These are phyloP conservation scores for Drosophila mayri DNA, from an alignment of 1,140 invertebrate genomes.

Conservation along the genomic window DNA sequence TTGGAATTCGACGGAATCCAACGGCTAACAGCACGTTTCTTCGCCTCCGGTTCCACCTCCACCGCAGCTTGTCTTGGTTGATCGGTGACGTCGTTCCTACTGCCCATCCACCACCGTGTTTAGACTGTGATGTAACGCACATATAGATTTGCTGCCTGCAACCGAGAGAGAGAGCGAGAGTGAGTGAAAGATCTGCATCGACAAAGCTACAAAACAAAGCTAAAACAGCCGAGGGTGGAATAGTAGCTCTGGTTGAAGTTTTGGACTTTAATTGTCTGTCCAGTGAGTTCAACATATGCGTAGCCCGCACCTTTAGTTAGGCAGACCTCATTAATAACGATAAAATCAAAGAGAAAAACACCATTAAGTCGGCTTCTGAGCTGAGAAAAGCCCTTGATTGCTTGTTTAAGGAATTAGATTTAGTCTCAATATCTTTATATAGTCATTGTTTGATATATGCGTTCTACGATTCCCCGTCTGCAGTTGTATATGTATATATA, in stretches of 20 bases:
- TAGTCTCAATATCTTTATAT: background rate
- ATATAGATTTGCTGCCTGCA: conserved; percentile 38
- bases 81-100: conserved; percentile 54
- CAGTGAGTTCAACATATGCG: background rate
- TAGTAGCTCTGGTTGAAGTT: conserved; percentile 1
- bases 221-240: background rate
- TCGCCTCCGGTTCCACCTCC: background rate
- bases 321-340: background rate
- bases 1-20: conserved; percentile 18
- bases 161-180: conserved; percentile 24
- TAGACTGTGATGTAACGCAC: conserved; percentile 60
- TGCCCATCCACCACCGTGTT: conserved; percentile 1
- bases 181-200: conserved; percentile 46
- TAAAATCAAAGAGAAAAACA: background rate
- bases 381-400: background rate
- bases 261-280: background rate
- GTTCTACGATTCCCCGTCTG: background rate
- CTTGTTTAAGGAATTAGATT: background rate
- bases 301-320: background rate
- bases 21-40: conserved; percentile 21
- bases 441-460: background rate
- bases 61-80: conserved; percentile 10
- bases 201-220: conserved; percentile 14
- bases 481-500: conserved; percentile 7
- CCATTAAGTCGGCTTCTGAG: background rate